Evolutionary conservation across 2,113 vertebrate genomes (phyloP).

Genomic region (Machaerirhynchus nigripectus): DNA sequence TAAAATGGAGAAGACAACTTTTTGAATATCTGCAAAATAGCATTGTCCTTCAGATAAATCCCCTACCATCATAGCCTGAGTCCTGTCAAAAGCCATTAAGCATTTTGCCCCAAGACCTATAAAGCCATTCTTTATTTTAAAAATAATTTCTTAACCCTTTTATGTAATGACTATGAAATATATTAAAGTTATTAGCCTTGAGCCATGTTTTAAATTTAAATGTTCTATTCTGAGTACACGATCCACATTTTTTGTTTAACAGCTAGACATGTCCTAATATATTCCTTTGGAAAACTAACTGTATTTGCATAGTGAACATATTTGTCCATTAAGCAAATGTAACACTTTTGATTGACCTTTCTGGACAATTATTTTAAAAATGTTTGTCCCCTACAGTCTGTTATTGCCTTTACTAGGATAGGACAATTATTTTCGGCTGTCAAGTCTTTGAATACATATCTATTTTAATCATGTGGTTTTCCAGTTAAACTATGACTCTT

Average conservation of each 20-base stretch:
- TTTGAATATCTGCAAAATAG: neutral
- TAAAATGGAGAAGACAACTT: slow-evolving; percentile 5
- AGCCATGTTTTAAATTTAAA: neutral
- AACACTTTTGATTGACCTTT: neutral
- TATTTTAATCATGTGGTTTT: slow-evolving; percentile 34
- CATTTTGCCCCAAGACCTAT: neutral
- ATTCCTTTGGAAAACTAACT: neutral
- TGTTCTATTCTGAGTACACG: neutral
- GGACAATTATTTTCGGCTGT: neutral
- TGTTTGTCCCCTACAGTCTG: neutral
- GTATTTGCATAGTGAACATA: neutral
- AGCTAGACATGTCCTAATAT: neutral
- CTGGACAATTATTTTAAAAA: neutral
- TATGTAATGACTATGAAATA: neutral
- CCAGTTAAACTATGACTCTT: slow-evolving; percentile 36
- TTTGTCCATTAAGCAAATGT: neutral
- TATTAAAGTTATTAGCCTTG: neutral
- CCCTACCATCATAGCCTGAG: neutral
- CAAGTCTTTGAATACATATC: neutral
- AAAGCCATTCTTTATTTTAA: neutral
- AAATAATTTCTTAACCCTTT: neutral
- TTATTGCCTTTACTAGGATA: neutral
- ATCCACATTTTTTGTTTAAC: neutral
- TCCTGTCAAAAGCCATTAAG: neutral
- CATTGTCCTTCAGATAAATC: neutral